A percentile compares a stretch with the other conserved stretches of the same genome.
Evolutionary conservation across 2,113 vertebrate genomes (phyloP).

Genomic region (Platysternon megacephalum): DNA sequence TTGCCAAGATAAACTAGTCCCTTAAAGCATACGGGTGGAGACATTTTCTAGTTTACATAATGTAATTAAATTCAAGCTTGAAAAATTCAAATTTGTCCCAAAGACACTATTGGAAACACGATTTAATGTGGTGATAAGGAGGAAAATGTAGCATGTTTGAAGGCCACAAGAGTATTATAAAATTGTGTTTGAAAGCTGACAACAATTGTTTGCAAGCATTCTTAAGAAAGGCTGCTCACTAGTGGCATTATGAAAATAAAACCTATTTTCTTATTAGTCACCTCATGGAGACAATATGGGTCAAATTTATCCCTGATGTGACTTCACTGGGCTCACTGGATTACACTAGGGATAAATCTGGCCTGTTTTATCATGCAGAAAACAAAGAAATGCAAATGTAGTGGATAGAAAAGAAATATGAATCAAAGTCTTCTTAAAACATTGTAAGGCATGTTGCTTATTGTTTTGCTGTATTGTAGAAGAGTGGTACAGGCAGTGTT

Average conservation of each 20-base stretch:
- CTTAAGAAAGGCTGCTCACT: not conserved
- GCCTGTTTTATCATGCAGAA: not conserved
- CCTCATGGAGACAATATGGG: not conserved
- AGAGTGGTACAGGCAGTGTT: not conserved
- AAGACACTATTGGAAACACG: conserved; percentile 74
- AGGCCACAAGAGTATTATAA: conserved; percentile 58
- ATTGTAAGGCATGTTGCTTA: not conserved
- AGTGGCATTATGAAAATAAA: not conserved
- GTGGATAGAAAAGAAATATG: not conserved
- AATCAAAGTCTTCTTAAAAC: not conserved
- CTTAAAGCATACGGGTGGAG: conserved; percentile 65
- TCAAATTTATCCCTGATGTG: not conserved
- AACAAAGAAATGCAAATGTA: not conserved
- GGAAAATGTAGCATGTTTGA: conserved; percentile 50
- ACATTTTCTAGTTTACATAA: conserved; percentile 78
- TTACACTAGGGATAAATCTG: not conserved
- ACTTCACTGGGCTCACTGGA: not conserved
- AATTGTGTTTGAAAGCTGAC: conserved; percentile 61
- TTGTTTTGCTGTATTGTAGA: not conserved
- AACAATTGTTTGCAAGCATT: conserved; percentile 41
- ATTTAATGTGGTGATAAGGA: conserved; percentile 71
- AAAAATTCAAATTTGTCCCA: conserved; percentile 75
- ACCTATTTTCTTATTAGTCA: not conserved
- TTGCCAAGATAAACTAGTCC: conserved; percentile 59
- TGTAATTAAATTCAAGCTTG: conserved; percentile 80